Evolutionary conservation across 2,888 invertebrate genomes (phyloP).

Genomic region (Metacarcinus magister): DNA sequence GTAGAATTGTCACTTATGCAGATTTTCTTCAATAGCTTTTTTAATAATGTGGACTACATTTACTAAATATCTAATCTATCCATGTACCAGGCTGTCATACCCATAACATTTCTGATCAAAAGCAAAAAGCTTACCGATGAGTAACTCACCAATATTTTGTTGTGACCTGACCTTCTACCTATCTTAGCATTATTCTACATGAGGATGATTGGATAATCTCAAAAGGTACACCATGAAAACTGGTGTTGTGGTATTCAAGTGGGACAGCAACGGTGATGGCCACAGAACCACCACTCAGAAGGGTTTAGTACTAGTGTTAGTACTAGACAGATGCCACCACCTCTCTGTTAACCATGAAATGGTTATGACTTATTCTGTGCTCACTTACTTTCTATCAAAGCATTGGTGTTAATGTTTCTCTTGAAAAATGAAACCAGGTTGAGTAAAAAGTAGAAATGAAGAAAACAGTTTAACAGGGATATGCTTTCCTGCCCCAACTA

Average conservation of each 20-base stretch:
- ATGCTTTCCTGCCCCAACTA: not conserved
- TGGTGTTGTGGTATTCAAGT: too few relatives aligned
- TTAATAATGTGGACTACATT: not conserved
- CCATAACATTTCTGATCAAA: not conserved
- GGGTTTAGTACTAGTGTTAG: too few relatives aligned
- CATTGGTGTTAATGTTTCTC: not conserved
- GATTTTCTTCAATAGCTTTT: not conserved
- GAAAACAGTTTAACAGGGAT: not conserved
- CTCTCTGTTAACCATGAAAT: not conserved
- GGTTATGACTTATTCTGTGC: not conserved
- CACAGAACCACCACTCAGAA: too few relatives aligned
- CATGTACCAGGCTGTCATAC: too few relatives aligned
- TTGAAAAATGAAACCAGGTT: not conserved
- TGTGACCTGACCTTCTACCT: not conserved
- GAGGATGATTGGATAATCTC: not conserved
- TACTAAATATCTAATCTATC: too few relatives aligned
- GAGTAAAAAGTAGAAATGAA: not conserved
- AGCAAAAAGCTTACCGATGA: not conserved
- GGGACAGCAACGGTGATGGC: too few relatives aligned
- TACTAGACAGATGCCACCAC: not conserved
- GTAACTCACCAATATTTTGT: not conserved
- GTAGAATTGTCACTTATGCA: constrained; percentile 30
- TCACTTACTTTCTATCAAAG: not conserved
- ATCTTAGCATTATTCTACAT: not conserved
- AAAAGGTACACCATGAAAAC: not conserved